phyloP scores from a whole-genome alignment of 2,113 vertebrate species.

The Cyanistes caeruleus region DNA sequence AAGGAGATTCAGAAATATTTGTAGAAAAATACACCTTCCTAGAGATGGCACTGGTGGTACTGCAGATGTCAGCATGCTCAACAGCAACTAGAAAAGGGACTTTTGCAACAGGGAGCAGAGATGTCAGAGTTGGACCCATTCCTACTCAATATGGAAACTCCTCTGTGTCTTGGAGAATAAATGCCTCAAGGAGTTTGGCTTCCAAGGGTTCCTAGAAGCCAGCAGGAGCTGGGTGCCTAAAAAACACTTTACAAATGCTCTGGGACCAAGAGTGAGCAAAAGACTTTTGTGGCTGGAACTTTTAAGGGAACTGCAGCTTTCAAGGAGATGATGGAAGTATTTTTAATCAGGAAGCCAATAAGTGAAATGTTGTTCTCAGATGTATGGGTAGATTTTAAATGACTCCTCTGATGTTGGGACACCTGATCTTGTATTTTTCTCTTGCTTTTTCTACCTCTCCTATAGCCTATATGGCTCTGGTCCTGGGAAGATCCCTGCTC shows the following conservation, averaged over 20 bases:
- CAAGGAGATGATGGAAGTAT: neutral
- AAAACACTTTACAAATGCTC: neutral
- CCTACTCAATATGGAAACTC: neutral
- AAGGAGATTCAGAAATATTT: neutral
- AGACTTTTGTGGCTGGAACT: neutral
- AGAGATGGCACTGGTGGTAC: neutral
- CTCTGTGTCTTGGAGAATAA: neutral
- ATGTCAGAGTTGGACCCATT: neutral
- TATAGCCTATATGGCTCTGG: neutral
- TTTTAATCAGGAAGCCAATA: neutral
- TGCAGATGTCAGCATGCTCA: neutral
- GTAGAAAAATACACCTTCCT: neutral
- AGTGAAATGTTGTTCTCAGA: neutral
- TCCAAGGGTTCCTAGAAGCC: neutral
- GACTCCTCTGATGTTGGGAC: neutral
- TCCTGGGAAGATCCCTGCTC: neutral
- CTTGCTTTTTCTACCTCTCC: neutral
- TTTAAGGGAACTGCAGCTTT: neutral
- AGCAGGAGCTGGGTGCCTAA: neutral
- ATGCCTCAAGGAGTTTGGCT: neutral
- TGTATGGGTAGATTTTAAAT: neutral
- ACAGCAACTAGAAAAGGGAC: neutral
- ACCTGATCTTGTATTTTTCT: neutral
- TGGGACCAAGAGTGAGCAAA: neutral
- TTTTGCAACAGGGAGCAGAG: neutral